Conservation (phyloP, 2,888 invertebrate species). For the Nemoura dubitans region DNA sequence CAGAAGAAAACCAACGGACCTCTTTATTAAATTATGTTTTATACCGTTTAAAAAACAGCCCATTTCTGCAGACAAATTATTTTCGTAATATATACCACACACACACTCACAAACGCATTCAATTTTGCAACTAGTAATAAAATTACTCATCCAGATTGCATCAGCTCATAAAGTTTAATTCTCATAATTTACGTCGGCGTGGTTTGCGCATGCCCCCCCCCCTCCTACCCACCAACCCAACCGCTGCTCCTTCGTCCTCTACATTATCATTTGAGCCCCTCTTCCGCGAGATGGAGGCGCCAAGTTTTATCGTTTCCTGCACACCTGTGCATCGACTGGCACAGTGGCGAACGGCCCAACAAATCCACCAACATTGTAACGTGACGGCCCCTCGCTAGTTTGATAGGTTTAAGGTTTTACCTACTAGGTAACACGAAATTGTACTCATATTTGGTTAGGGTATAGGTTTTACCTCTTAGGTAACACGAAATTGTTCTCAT, state of each 20-base stretch:
- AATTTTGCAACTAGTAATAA: not conserved
- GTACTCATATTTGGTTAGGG: no score
- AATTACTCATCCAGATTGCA: not conserved
- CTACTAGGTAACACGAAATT: no score
- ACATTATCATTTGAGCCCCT: not conserved
- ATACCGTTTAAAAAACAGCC: not conserved
- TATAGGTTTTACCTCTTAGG: no score
- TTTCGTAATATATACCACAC: not conserved
- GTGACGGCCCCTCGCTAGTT: no score
- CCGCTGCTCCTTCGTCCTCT: not conserved
- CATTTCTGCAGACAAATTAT: not conserved
- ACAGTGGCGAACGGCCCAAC: not conserved
- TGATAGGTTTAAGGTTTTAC: no score
- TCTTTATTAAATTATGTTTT: not conserved
- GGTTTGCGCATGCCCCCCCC: no score
- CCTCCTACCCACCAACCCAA: no score
- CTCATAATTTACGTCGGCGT: not conserved
- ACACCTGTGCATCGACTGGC: not conserved
- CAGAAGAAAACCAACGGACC: not conserved
- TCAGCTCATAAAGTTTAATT: not conserved
- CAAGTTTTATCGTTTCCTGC: constrained; percentile 14
- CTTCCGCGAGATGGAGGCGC: not conserved
- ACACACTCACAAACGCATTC: not conserved
- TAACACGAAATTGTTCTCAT: no score
- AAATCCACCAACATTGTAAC: no score